phyloP scores from a whole-genome alignment of 2,797 vertebrate genomes.

The Sphenodon punctatus region DNA sequence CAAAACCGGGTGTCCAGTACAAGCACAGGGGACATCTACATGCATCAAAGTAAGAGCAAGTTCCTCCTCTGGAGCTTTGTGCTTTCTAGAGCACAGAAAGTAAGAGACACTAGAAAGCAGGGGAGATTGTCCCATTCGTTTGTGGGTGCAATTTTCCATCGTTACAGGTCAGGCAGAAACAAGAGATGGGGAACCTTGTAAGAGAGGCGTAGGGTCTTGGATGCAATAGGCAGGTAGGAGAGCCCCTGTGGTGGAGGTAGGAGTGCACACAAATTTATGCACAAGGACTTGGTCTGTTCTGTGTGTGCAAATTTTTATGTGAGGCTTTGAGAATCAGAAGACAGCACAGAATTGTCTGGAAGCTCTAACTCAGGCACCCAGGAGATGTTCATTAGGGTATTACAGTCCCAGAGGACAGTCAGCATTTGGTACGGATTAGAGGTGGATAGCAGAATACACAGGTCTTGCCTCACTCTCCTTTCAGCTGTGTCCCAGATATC shows the following conservation, averaged over 20 bases:
- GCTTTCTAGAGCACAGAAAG: not conserved
- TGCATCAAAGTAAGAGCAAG: not conserved
- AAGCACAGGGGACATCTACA: not conserved
- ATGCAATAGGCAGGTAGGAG: too few relatives aligned
- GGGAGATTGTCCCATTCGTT: too few relatives aligned
- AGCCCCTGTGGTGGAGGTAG: too few relatives aligned
- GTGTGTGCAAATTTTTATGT: too few relatives aligned
- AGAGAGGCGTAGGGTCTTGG: too few relatives aligned
- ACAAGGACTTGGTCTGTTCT: too few relatives aligned
- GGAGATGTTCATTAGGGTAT: not conserved
- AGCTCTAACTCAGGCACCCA: not conserved
- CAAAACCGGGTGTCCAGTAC: not conserved
- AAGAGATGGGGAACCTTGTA: too few relatives aligned
- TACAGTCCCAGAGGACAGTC: not conserved
- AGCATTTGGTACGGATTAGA: not conserved
- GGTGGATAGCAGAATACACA: not conserved
- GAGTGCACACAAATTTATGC: too few relatives aligned
- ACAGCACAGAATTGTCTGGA: not conserved
- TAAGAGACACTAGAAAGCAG: not conserved
- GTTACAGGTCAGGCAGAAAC: not conserved
- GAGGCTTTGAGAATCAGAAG: not conserved
- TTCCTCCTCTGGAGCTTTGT: not conserved
- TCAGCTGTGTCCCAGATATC: conserved; percentile 74
- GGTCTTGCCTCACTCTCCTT: not conserved
- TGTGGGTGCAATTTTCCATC: not conserved